phyloP scores from a whole-genome alignment of 2,797 vertebrate species.

The Hippopotamyrus pictus region DNA sequence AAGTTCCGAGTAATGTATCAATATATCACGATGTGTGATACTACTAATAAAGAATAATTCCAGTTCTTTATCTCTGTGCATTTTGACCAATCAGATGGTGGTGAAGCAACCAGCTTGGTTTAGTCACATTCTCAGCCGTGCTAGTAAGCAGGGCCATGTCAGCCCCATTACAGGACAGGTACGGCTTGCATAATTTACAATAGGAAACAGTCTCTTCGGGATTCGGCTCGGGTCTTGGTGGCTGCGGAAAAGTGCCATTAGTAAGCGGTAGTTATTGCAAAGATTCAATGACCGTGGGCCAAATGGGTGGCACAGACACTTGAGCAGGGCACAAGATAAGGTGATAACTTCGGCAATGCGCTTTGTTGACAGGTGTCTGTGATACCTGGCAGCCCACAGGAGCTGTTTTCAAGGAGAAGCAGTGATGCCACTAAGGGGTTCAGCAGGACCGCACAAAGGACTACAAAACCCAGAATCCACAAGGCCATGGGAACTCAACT shows the following conservation, averaged over 20 bases:
- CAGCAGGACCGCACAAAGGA: constrained; percentile 19
- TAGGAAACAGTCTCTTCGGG: not conserved
- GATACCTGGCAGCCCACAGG: constrained; percentile 30
- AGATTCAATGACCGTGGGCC: not conserved
- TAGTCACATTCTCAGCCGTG: not conserved
- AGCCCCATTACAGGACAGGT: not conserved
- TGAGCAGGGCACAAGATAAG: not conserved
- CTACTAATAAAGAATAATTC: not conserved
- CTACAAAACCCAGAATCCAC: constrained; percentile 40
- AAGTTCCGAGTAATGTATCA: not conserved
- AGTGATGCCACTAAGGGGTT: constrained; percentile 24
- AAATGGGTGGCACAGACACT: not conserved
- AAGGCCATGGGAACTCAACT: not conserved
- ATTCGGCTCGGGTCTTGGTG: not conserved
- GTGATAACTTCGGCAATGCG: not conserved
- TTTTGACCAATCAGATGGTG: not conserved
- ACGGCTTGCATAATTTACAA: not conserved
- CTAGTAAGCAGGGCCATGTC: not conserved
- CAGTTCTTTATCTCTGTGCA: not conserved
- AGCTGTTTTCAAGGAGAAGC: constrained; percentile 44
- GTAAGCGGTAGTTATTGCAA: not conserved
- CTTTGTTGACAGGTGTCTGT: constrained; percentile 37
- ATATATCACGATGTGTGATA: not conserved
- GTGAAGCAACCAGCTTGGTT: not conserved
- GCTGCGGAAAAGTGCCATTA: not conserved